Base-by-base conservation (phyloP, 2,888 invertebrate species). In the Drosophila histrio region DNA sequence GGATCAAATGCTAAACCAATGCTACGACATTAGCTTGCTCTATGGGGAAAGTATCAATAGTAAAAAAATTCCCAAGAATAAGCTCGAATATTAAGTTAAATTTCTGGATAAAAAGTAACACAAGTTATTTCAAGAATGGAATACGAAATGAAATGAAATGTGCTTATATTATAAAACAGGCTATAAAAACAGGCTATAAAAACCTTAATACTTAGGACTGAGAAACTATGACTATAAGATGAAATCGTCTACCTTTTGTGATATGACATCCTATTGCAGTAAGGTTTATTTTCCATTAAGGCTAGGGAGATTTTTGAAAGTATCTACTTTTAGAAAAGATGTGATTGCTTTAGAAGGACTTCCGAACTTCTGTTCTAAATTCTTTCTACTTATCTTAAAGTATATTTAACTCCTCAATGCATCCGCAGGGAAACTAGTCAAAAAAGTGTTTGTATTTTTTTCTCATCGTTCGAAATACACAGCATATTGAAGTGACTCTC, bases 401-500 rank as follows among this genome's bases (percentile, higher is more conserved):
- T 41, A 41, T 41, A 24, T 26, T 44, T 26, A 44, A 7, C 43
- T 11, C 26, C 24, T 24, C 3, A 24, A 8, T 5, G 2, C 9
- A 0, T 0, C 0, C 9, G 9, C 2, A 11, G 15, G 7, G 38
- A 19, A 5, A 2, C 11, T 9, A 15, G 8, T n/a, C 17, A 6
- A 26, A 19, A 41, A 11, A 43, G 54, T 57, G 38, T 46, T 46
- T 46, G 13, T 38, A 1, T 21, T 28, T 28, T 21, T 22, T 13
- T 22, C 11, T 13, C 13, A 52, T 15, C 13, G 9, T 32, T 21
- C 17, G 24, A 65, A 41, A 19, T 43, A 13, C 3, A 17, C 54
- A 32, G 11, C 24, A 43, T 24, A 61, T 57, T 28, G 17, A 17
- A 65, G 65, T 49, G 70, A 75, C 75, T 52, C 72, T 57, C 57